phyloP scores from a whole-genome alignment of 2,113 vertebrate genomes.

The Anhinga anhinga region DNA sequence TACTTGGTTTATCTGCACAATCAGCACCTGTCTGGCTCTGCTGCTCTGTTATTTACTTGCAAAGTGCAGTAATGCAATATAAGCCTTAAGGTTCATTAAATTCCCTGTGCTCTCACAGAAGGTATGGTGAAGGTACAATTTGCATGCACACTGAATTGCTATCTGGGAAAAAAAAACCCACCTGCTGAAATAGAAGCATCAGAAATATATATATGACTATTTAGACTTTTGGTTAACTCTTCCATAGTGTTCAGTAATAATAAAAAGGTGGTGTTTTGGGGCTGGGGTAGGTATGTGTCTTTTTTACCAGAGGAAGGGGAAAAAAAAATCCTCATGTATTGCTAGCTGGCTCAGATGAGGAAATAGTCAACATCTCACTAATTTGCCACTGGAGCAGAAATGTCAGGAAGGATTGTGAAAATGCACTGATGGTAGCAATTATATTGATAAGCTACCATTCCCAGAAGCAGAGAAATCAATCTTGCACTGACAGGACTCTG shows the following conservation, averaged over 20 bases:
- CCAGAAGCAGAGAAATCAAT: conserved; percentile 55
- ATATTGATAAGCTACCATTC: conserved; percentile 48
- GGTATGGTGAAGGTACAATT: not conserved
- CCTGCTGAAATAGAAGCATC: not conserved
- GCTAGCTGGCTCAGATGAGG: not conserved
- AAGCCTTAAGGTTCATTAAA: not conserved
- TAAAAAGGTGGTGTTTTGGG: not conserved
- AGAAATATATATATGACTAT: not conserved
- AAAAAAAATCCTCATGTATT: not conserved
- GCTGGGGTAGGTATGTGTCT: not conserved
- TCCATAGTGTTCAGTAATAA: not conserved
- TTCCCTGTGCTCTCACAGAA: not conserved
- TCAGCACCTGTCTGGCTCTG: not conserved
- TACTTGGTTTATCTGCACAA: rapidly evolving
- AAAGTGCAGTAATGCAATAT: not conserved
- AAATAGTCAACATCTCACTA: not conserved
- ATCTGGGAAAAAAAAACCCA: too few relatives aligned
- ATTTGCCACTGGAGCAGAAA: conserved; percentile 17
- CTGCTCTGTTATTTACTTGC: not conserved
- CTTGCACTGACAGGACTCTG: conserved; percentile 39
- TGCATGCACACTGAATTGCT: not conserved
- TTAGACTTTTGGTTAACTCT: not conserved
- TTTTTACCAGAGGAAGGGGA: rapidly evolving
- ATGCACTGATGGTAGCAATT: conserved; percentile 49
- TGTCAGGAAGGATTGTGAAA: conserved; percentile 44